Base-by-base conservation (phyloP, 37 sponge, comb jelly and placozoan species). In the Mnemiopsis leidyi region DNA sequence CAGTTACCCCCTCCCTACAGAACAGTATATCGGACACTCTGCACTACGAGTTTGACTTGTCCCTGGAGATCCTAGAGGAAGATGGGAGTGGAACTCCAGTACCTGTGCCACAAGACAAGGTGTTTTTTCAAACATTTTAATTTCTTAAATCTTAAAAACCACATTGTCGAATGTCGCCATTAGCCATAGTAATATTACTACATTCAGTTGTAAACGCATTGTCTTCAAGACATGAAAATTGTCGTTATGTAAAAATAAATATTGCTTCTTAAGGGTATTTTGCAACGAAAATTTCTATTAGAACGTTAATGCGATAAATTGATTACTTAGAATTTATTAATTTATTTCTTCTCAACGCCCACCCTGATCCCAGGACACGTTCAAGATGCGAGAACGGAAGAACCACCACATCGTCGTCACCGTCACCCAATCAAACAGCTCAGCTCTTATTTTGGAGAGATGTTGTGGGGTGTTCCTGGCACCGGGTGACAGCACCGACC, bases 401-500 rank as follows among this genome's bases (percentile, higher is more conserved):
- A 34, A 31, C 20, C 34, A 77, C 32, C 79, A 77, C 36, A 77
- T 77, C 1, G 32, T 77, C 7, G 79, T 77, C 7, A 77, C 79
- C 2, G 79, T 77, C 0, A 77, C 36, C 1, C 79, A 77, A 36
- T 31, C 79, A 1, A 77, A 23, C 90, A 85, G 61, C 61, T 85
- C 90, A 36, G 36, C 90, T 13, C 48, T 85, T 25, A 85, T 85
- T 28, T 26, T 85, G 61, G 90, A 85, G 61, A n/a, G 90, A 29
- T 85, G 90, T 39, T 85, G 90, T 39, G 90, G 90, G 2, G 13
- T 85, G 90, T 85, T 85, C 48, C 90, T 85, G 3, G 40, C 36
- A 9, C 90, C 90, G 0, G 24, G 38, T 5, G 61, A 85, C 90
- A 21, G 29, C 90, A 85, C 7, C 3, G 90, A 85, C 23, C 90